Base-by-base conservation (phyloP, 2,888 invertebrate species). In the Tetrapedia diversipes region DNA sequence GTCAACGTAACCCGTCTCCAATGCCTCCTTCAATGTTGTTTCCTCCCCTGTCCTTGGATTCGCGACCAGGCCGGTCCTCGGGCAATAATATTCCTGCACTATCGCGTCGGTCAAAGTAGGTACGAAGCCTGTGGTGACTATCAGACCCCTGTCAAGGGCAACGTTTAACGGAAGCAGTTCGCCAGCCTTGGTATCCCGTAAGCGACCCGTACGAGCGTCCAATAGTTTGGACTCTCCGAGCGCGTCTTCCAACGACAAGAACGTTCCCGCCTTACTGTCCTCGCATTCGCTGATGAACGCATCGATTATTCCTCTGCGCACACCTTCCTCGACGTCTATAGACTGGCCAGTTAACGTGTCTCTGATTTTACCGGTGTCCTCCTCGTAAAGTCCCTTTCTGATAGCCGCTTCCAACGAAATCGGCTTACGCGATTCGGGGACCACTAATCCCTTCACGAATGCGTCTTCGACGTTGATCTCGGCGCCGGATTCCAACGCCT, bases 381-480 rank as follows among this genome's bases (percentile, higher is more conserved):
- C 93, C 90, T 96, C 95, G 89, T 96, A 96, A 81, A 96, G 92
- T 69, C 95, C 94, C 89, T 95, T 95, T 43, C 93, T 93, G 71
- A 96, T 94, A n/a, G 95, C 94, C 0, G 96, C 96, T 91, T 96
- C 95, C 69, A 98, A 93, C 14, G 97, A 96, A 86, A 97, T 94
- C 0, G 97, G 96, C 88, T 94, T 94, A 67, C 95, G 92, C 47
- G 95, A 94, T 61, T 94, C 94, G 32, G 95, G 93, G 53, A 96
- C 93, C 41, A 97, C 93, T 60, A 95, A 92, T 49, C 97, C 97
- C 82, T 94, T 92, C 82, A 94, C 92, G 84, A 97, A 95, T 8
- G 96, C 97, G 73, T 94, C 92, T 37, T 95, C 94, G 81, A 96
- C 94, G 87, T 95, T 94, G 67, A 96, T 94, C 80, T 94, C 94